Conservation (phyloP, 1,140 invertebrate species). For the Kradibia gibbosae region DNA sequence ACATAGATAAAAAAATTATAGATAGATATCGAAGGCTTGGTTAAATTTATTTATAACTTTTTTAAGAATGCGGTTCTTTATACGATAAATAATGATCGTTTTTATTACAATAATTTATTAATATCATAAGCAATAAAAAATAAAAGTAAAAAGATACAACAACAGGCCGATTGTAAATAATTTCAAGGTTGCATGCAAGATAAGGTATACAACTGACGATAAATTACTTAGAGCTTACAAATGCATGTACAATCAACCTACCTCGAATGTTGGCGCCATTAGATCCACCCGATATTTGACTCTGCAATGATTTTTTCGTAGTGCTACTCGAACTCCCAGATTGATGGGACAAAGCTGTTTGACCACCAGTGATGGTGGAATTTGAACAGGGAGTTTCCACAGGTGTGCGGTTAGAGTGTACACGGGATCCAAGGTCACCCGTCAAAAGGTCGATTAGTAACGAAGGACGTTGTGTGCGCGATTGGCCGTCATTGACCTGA, state of each 20-base stretch:
- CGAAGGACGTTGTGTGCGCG: slow-evolving; percentile 68
- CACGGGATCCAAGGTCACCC: slow-evolving; percentile 64
- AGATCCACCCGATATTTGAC: slow-evolving; percentile 59
- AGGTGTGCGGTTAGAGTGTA: slow-evolving; percentile 66
- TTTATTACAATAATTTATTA: too few relatives aligned
- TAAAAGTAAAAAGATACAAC: too few relatives aligned
- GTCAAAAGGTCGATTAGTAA: slow-evolving; percentile 68
- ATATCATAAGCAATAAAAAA: too few relatives aligned
- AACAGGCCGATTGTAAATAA: too few relatives aligned
- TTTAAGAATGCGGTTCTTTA: too few relatives aligned
- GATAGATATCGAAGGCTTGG: too few relatives aligned
- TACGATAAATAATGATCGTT: too few relatives aligned
- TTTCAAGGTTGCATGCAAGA: too few relatives aligned
- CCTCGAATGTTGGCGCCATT: slow-evolving; percentile 52
- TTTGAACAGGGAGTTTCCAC: slow-evolving; percentile 65
- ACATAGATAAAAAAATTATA: too few relatives aligned
- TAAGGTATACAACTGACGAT: too few relatives aligned
- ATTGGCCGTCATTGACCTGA: slow-evolving; percentile 60
- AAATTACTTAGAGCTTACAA: too few relatives aligned
- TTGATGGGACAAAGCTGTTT: slow-evolving; percentile 61
- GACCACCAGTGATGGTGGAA: slow-evolving; percentile 57
- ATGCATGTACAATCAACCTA: slow-evolving; percentile 40
- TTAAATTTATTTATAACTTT: too few relatives aligned
- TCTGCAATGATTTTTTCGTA: slow-evolving; percentile 57
- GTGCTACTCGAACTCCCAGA: slow-evolving; percentile 63